Evolutionary conservation across 2,888 invertebrate genomes (phyloP), one percentile per base, ranked within the genome.

Genomic region (Xylota sylvarum): DNA sequence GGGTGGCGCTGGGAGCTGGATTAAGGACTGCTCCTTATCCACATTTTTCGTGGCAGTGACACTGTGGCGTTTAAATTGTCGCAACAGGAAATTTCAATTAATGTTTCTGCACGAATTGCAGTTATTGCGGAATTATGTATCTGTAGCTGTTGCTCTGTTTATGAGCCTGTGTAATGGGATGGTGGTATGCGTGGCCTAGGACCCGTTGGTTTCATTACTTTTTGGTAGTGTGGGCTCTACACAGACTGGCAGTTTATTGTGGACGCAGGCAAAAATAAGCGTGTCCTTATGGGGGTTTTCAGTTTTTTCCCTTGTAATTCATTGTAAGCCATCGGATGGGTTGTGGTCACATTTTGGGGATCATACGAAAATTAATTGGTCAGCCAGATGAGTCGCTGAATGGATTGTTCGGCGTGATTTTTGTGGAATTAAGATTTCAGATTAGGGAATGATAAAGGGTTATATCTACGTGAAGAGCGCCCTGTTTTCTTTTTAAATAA

Each of bases 41-140:
- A 5, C 35, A 40, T 30, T 35, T 35, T 73, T 40, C 10, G 46
- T 30, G 35, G 43, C 52, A 56, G 37, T 37, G 56, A 48, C 72
- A 70, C 48, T 60, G 72, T 65, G 73, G 58, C 65, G 60, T 14
- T 80, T 58, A 70, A 80, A 80, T 73, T 72, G 72, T 80, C 65
- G 72, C 58, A 60, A 73, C 67, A 73, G 65, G 60, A 80, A 73
- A 67, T 80, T 80, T 80, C 73, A 80, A 74, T 80, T 80, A 80
- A 73, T 73, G 80, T 65, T 67, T 60, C 52, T 73, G 67, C 67
- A 80, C 80, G 79, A 72, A 79, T 56, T 79, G 72, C 78, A 70
- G 78, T 48, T 79, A 79, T 43, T 62, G 35, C 35, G 48, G 56
- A 79, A 60, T 79, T 73, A 58, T 35, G 35, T 40, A 23, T 40